Evolutionary conservation across 2,888 invertebrate species (phyloP).

Genomic region (Anodontia alba): DNA sequence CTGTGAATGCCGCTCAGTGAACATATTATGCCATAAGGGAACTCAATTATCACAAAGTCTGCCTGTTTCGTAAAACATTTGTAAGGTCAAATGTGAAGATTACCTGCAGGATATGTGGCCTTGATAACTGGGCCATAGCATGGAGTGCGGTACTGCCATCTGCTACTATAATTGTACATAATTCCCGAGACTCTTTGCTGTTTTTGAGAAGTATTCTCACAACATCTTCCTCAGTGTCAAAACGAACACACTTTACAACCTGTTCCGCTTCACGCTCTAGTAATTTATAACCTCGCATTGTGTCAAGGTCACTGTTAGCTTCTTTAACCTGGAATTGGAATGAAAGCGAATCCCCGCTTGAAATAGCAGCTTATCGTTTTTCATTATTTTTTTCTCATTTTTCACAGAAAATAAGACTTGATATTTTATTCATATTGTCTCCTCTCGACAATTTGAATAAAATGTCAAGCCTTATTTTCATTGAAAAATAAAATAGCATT

Average conservation of each 20-base stretch:
- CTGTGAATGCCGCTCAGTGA: no score
- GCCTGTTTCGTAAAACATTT: no score
- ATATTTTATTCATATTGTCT: no score
- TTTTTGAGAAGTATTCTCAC: slow-evolving; percentile 61
- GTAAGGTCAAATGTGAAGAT: not conserved
- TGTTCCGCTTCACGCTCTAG: slow-evolving; percentile 68
- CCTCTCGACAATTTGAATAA: no score
- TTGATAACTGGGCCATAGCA: slow-evolving; percentile 69
- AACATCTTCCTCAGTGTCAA: slow-evolving; percentile 66
- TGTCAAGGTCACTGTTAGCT: not conserved
- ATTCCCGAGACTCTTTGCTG: slow-evolving; percentile 65
- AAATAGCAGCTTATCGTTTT: not conserved
- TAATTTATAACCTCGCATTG: slow-evolving; percentile 62
- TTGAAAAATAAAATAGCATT: no score
- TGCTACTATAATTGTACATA: slow-evolving; percentile 73
- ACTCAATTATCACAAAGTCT: no score
- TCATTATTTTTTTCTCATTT: no score
- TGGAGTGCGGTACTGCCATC: slow-evolving; percentile 77
- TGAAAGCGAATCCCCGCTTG: no score
- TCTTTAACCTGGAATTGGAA: slow-evolving; percentile 18
- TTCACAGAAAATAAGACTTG: no score
- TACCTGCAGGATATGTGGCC: slow-evolving; percentile 66
- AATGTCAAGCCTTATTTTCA: no score
- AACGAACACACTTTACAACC: slow-evolving; percentile 64
- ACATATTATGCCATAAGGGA: no score